Evolutionary conservation across 2,113 vertebrate genomes (phyloP).

Genomic region (Poicephalus gulielmi): DNA sequence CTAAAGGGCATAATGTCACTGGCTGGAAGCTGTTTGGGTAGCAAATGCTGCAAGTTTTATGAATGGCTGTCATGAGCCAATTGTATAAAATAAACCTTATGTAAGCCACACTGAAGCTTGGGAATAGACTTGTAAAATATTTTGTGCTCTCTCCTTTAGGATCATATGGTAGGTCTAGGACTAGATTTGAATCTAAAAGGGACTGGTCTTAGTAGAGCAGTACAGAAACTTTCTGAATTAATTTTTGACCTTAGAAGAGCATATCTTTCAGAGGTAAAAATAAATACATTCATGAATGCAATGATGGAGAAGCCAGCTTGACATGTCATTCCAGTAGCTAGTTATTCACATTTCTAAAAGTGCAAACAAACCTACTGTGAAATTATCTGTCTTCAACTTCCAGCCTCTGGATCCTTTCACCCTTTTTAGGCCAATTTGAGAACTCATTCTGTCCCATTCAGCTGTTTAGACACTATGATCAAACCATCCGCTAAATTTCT

Average conservation of each 20-base stretch:
- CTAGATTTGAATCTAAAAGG: neutral
- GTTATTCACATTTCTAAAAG: neutral
- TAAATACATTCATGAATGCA: neutral
- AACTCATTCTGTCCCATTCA: neutral
- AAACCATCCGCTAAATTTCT: neutral
- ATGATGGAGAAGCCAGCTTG: neutral
- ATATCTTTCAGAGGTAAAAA: neutral
- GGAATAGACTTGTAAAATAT: neutral
- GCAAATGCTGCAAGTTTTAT: slow-evolving; percentile 62
- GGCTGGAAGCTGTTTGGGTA: slow-evolving; percentile 39
- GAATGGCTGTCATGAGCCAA: slow-evolving; percentile 58
- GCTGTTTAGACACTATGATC: neutral
- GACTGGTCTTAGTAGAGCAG: neutral
- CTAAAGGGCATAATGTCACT: slow-evolving; percentile 50
- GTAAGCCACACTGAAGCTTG: slow-evolving; percentile 6
- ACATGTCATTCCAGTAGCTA: neutral
- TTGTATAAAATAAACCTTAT: slow-evolving; percentile 34
- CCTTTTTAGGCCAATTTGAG: neutral
- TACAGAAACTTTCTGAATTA: neutral
- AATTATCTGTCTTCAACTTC: neutral
- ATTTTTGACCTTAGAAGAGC: neutral
- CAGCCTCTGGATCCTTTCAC: neutral
- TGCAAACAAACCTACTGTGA: neutral
- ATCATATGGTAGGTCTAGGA: neutral
- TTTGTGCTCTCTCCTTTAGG: neutral